Percentiles rank a stretch among this genome's conserved stretches.
Conservation (phyloP, 1,140 invertebrate species). For the Whitmania pigra region DNA sequence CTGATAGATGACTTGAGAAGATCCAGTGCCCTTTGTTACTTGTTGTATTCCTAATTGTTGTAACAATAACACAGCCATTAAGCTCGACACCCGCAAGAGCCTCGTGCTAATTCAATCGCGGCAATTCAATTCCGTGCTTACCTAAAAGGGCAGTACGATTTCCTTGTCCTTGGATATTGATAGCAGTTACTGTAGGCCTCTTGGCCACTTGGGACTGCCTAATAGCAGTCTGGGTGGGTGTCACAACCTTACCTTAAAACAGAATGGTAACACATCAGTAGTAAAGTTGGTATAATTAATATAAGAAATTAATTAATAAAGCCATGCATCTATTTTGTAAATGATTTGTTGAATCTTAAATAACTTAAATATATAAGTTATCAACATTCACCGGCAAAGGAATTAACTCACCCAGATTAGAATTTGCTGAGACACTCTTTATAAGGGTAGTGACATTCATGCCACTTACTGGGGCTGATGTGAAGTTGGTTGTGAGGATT, state of each 20-base stretch:
- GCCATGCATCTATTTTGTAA: background rate
- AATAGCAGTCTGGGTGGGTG: background rate
- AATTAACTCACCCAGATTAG: no score
- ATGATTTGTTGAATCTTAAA: background rate
- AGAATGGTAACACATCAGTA: background rate
- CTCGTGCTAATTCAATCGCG: no score
- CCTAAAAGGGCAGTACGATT: background rate
- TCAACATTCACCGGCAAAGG: no score
- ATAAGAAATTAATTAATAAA: background rate
- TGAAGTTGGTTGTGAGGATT: no score
- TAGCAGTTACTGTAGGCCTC: background rate
- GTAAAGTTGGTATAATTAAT: no score
- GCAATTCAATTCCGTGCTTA: background rate
- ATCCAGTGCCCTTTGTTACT: background rate
- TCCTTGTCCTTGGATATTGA: background rate
- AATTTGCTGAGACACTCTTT: no score
- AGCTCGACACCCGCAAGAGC: no score
- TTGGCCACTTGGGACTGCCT: background rate
- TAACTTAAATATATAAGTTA: no score
- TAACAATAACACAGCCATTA: no score
- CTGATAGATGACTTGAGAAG: background rate
- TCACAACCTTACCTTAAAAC: background rate
- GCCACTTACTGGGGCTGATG: no score
- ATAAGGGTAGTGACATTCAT: no score
- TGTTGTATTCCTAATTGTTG: slow-evolving; percentile 1